Conservation (phyloP, 2,113 vertebrate genomes). For the Corapipo altera region DNA sequence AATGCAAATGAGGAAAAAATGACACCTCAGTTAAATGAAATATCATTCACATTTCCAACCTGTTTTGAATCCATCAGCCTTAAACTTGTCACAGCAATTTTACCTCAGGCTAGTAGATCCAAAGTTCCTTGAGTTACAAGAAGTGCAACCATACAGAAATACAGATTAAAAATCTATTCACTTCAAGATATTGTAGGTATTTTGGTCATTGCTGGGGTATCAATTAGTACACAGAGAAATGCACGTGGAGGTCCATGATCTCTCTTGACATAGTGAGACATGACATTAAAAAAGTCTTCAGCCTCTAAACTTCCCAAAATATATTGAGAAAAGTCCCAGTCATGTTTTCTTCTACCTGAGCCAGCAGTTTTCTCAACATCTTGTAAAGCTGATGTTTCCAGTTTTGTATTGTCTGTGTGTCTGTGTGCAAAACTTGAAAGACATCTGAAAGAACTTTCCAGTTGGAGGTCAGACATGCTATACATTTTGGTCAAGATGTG, state of each 20-base stretch:
- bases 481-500: background rate
- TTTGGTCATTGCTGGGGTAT: background rate
- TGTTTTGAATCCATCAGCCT: background rate
- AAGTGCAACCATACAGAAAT: background rate
- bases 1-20: background rate
- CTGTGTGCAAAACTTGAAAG: background rate
- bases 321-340: background rate
- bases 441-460: background rate
- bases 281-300: background rate
- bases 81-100: background rate
- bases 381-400: background rate
- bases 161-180: background rate
- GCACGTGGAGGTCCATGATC: background rate
- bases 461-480: background rate
- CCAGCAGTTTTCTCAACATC: background rate
- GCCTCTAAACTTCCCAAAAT: background rate
- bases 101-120: background rate
- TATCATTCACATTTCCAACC: background rate
- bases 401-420: background rate
- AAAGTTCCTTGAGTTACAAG: background rate
- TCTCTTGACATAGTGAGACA: background rate
- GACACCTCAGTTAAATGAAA: background rate
- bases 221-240: background rate
- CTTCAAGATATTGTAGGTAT: background rate
- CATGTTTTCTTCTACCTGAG: background rate